Evolutionary conservation across 2,888 invertebrate species (phyloP), one percentile per base, ranked within the genome.

Genomic region (Hydraecia micacea): DNA sequence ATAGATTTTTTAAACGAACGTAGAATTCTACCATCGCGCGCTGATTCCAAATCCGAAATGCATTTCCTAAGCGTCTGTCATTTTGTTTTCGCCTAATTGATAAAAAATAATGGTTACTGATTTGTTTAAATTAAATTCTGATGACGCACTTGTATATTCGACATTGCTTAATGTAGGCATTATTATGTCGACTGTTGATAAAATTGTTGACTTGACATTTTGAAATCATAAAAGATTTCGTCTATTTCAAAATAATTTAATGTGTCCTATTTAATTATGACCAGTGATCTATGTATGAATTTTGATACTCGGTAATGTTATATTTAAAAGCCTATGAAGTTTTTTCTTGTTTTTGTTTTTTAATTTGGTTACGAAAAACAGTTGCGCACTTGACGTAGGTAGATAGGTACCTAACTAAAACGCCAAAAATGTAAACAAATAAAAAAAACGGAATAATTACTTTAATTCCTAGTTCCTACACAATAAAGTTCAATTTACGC

Each of bases 21-120:
- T 6, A 66, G 11, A 52, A 15, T 60, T 46, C 28, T 21, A 7
- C 49, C 63, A n/a, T 65, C 58, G 28, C 63, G n/a, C 49, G 28
- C 73, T 13, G 52, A 62, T 73, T 77, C 52, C 36, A 25, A 86
- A 62, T 3, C 15, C 46, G 25, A 32, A 73, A 72, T 86, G 55
- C 28, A 42, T 46, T 65, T 52, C 58, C 25, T n/a, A n/a, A 39
- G n/a, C 68, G n/a, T 28, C 39, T 15, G 71, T 21, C 36, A 11
- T 78, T 60, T 85, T 32, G 62, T 72, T n/a, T 28, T n/a, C 8
- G 7, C 52, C n/a, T 69, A 71, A 58, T 67, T 13, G 62, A 65
- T 60, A 72, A 49, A n/a, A 39, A n/a, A 58, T 60, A 74, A 75
- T 72, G 42, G 65, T n/a, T 32, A 52, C 25, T 6, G 3, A 65